Conservation (phyloP, 2,113 vertebrate genomes). For the Craseonycteris thonglongyai region DNA sequence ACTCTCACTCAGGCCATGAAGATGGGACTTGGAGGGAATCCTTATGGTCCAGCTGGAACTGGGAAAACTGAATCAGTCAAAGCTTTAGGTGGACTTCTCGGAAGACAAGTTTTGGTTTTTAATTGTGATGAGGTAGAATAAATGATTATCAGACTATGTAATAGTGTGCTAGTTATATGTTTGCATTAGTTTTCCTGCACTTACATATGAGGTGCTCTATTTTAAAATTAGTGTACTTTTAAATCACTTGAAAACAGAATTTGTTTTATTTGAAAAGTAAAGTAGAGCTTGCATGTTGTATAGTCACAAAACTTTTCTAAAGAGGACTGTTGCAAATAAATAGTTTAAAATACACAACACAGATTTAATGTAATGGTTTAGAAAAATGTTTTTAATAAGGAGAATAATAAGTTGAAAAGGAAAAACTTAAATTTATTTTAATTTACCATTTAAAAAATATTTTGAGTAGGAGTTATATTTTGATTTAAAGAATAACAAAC, state of each 20-base stretch:
- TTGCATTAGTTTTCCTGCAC: neutral
- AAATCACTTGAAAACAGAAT: neutral
- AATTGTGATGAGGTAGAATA: conserved; percentile 96
- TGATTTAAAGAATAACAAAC: neutral
- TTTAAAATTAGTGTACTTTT: conserved; percentile 24
- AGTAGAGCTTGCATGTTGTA: neutral
- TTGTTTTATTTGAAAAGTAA: conserved; percentile 3
- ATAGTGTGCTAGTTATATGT: neutral
- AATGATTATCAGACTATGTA: neutral
- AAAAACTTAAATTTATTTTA: neutral
- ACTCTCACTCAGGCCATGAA: conserved; percentile 97
- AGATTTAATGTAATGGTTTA: neutral
- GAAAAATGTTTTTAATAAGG: conserved; percentile 15
- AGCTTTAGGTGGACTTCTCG: conserved; percentile 93
- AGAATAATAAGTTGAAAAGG: neutral
- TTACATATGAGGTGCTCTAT: neutral
- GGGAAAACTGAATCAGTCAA: conserved; percentile 99
- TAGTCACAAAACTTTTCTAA: neutral
- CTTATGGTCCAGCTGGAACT: conserved; percentile 96
- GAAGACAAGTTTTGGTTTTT: conserved; percentile 97
- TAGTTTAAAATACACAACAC: neutral
- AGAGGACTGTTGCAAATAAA: conserved; percentile 4
- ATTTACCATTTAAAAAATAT: neutral
- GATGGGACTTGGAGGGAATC: conserved; percentile 97
- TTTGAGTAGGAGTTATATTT: neutral